phyloP scores from a whole-genome alignment of 2,113 vertebrate genomes.

The Platysteira castanea region DNA sequence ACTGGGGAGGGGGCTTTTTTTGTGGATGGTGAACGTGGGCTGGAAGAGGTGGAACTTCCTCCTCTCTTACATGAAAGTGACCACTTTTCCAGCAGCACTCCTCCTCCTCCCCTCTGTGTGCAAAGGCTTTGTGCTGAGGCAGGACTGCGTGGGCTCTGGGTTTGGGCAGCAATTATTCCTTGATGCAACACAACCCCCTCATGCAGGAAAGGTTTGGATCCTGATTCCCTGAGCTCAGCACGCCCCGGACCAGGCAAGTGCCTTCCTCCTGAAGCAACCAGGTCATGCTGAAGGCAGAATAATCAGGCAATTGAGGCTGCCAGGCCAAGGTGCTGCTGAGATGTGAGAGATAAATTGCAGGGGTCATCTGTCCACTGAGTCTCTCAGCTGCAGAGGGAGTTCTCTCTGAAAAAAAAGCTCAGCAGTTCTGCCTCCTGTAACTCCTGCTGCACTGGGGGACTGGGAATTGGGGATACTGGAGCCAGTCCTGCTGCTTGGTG shows the following conservation, averaged over 20 bases:
- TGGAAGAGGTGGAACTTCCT: not conserved
- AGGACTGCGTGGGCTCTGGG: rapidly evolving
- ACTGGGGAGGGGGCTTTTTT: not conserved
- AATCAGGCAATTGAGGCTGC: not conserved
- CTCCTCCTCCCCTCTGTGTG: rapidly evolving
- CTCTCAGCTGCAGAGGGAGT: not conserved
- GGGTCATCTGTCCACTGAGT: not conserved
- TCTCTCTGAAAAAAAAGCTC: not conserved
- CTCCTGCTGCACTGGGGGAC: not conserved
- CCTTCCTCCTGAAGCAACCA: not conserved
- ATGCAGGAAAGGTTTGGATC: not conserved
- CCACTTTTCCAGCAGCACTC: not conserved
- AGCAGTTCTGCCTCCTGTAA: not conserved
- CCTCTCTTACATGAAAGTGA: rapidly evolving
- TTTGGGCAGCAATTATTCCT: not conserved
- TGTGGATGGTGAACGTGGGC: rapidly evolving
- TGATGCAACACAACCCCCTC: not conserved
- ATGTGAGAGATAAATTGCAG: not conserved
- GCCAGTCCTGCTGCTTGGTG: not conserved
- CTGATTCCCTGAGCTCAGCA: not conserved
- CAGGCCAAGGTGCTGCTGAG: not conserved
- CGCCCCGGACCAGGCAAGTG: not conserved
- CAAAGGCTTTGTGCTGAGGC: not conserved
- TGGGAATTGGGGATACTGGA: not conserved
- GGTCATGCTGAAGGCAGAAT: not conserved